A percentile compares a stretch with the other conserved stretches of the same genome.
These are phyloP conservation scores for Mionectes macconnelli DNA, from an alignment of 2,113 vertebrate genomes.

Conservation along the genomic window DNA sequence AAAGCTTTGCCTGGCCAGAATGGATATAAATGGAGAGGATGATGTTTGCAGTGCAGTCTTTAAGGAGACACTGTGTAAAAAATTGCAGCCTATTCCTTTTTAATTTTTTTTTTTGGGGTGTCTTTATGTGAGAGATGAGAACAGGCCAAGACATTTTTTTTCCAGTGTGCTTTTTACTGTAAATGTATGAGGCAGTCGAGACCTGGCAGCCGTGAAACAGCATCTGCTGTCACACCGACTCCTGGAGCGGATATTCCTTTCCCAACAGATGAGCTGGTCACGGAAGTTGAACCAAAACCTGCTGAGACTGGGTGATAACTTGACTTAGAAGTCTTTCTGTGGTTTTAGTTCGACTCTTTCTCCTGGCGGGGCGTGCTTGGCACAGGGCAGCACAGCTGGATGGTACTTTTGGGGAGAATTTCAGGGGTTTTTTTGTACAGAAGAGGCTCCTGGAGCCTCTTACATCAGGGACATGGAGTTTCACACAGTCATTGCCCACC, in stretches of 20 bases:
- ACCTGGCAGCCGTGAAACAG: neutral
- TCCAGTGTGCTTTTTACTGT: neutral
- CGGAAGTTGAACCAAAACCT: neutral
- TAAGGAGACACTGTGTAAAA: neutral
- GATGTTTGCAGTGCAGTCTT: neutral
- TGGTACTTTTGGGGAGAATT: neutral
- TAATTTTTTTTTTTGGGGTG: neutral
- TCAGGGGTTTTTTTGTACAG: neutral
- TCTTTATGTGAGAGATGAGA: neutral
- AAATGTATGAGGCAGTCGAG: neutral
- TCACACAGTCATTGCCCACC: fast-evolving
- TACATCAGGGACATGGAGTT: fast-evolving
- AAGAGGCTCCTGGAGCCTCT: neutral
- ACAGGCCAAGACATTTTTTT: neutral
- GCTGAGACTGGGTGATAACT: neutral
- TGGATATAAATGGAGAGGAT: neutral
- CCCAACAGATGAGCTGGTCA: neutral
- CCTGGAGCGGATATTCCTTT: neutral
- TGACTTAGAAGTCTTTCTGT: neutral
- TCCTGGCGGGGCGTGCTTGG: fast-evolving
- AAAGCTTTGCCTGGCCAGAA: neutral
- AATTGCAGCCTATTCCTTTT: neutral
- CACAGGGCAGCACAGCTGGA: neutral
- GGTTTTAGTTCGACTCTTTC: neutral
- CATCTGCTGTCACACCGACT: neutral